A percentile compares a stretch with the other conserved stretches of the same genome.
Conservation (phyloP, 1,140 invertebrate genomes). For the Polyergus mexicanus region DNA sequence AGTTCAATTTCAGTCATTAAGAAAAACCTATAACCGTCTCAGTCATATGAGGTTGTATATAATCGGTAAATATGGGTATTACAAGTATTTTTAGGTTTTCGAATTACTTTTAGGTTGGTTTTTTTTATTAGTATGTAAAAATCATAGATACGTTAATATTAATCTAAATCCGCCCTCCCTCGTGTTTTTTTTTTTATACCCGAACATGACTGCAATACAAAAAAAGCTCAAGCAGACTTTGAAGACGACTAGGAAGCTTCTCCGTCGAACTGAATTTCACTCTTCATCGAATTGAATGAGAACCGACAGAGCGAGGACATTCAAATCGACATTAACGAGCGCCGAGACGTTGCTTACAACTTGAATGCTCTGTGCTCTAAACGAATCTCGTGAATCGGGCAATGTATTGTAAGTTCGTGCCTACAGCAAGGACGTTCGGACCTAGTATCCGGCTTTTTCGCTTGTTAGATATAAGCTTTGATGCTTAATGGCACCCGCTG, state of each 20-base stretch:
- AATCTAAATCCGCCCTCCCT: background rate
- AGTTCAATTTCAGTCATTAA: slow-evolving; percentile 26
- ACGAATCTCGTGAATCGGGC: background rate
- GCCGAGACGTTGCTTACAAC: slow-evolving; percentile 44
- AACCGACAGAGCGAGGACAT: background rate
- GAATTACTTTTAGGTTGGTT: background rate
- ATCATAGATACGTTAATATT: background rate
- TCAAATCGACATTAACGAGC: slow-evolving; percentile 34
- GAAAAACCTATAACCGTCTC: background rate
- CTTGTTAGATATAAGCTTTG: slow-evolving; percentile 76
- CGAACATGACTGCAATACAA: background rate
- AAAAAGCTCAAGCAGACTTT: background rate
- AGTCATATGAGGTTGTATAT: background rate
- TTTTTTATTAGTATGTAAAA: background rate
- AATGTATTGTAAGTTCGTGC: background rate
- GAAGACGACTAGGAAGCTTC: slow-evolving; percentile 1
- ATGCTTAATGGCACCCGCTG: slow-evolving; percentile 68
- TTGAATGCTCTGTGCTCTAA: slow-evolving; percentile 54
- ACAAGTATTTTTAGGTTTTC: background rate
- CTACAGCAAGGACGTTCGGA: slow-evolving; percentile 33
- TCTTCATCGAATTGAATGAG: slow-evolving; percentile 22
- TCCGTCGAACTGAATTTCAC: slow-evolving; percentile 23
- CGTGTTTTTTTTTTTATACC: background rate
- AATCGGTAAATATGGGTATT: background rate
- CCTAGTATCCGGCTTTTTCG: slow-evolving; percentile 71